Conservation (phyloP, 2,797 vertebrate genomes). For the Pampus argenteus region DNA sequence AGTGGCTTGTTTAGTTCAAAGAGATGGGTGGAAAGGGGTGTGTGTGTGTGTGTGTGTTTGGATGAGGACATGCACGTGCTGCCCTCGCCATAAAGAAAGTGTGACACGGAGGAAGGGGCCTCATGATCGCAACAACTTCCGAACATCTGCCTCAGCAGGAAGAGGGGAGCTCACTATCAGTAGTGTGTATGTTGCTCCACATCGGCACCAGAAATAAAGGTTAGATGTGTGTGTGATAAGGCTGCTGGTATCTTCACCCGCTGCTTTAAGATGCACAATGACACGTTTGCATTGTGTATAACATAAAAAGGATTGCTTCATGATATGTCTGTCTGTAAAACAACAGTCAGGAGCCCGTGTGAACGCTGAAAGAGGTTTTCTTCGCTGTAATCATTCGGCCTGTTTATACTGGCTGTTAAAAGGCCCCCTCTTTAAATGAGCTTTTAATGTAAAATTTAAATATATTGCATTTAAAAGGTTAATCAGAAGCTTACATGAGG, state of each 20-base stretch:
- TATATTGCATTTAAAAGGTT: too few species aligned
- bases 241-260: conserved; percentile 6
- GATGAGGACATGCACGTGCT: conserved; percentile 29
- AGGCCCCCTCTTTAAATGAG: too few species aligned
- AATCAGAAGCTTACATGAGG: too few species aligned
- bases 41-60: too few species aligned
- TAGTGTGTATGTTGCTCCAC: conserved; percentile 6
- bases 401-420: too few species aligned
- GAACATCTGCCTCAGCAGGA: conserved; percentile 66
- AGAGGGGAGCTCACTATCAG: conserved; percentile 26
- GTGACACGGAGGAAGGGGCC: conserved; percentile 60
- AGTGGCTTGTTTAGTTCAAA: conserved; percentile 15
- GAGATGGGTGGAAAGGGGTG: not conserved
- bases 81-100: conserved; percentile 48
- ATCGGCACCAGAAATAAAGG: conserved; percentile 15
- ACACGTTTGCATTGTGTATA: conserved; percentile 11
- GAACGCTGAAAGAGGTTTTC: too few species aligned
- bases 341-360: too few species aligned
- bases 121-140: conserved; percentile 74
- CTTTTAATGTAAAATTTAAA: too few species aligned
- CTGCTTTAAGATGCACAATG: not conserved
- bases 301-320: conserved; percentile 1
- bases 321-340: too few species aligned
- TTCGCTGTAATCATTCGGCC: too few species aligned
- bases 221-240: conserved; percentile 6